Conservation (phyloP, 2,797 vertebrate species). For the Crocidura indochinensis region DNA sequence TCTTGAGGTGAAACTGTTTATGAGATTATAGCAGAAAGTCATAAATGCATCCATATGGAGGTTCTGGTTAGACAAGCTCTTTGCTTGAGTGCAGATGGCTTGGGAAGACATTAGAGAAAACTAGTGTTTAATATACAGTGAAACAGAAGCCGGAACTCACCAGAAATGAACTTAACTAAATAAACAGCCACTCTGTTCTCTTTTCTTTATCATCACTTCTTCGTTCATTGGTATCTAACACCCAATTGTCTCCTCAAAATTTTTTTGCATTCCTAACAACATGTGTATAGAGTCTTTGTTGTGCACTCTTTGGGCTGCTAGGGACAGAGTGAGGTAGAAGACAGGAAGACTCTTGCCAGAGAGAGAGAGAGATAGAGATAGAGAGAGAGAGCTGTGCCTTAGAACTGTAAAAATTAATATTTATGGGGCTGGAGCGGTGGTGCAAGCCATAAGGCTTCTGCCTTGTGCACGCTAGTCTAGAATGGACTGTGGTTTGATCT, state of each 20-base stretch:
- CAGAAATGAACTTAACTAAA: neutral
- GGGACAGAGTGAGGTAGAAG: neutral
- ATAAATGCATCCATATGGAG: neutral
- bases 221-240: neutral
- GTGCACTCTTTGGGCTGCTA: neutral
- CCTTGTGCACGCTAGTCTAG: too few relatives aligned
- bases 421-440: too few relatives aligned
- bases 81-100: neutral
- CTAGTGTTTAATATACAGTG: neutral
- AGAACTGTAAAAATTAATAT: neutral
- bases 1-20: neutral
- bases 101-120: neutral
- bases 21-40: neutral
- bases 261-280: neutral
- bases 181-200: neutral
- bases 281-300: fast-evolving
- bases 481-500: too few relatives aligned
- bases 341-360: neutral
- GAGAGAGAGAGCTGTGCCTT: neutral
- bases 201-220: neutral
- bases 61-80: conserved; percentile 7
- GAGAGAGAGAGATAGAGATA: too few relatives aligned
- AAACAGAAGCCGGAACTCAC: neutral
- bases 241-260: too few relatives aligned
- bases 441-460: too few relatives aligned